Evolutionary conservation across 1,140 invertebrate genomes (phyloP), one percentile per base, ranked within the genome.

Genomic region (Orchesella cincta): DNA sequence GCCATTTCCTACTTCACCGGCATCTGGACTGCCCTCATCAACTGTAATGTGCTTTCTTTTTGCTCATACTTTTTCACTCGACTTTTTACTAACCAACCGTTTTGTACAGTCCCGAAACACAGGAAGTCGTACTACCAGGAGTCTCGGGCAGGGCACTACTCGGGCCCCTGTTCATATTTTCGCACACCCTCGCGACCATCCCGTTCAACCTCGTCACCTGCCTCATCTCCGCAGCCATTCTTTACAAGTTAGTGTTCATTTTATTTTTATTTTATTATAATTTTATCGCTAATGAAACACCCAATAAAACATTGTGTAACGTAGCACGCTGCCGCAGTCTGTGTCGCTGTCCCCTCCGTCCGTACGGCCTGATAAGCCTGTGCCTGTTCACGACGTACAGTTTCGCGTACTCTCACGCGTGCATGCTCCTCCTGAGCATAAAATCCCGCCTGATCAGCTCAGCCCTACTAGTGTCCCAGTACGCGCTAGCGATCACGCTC

Each of bases 51-150:
- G 54, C 26, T 46, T 46, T 46, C 39, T 20, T 46, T 46, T 46
- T 20, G 20, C 39, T 12, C 8, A 12, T 46, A 12, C 8, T 8
- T 46, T 12, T 8, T 46, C 8, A 46, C 39, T 46, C 39, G 20
- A 46, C 20, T 8, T 46, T 46, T 46, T 46, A 8, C 8, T 12
- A 46, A 12, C 8, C 39, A 46, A 57, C n/a, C 54, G 8, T 54
- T 54, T 74, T 73, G n/a, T n/a, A 1, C 83, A 95, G 94, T 92
- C 89, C 91, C 92, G 39, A 89, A 89, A 62, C 93, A 93, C 86
- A 87, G 95, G n/a, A 94, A 93, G 35, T 88, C 93, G 31, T 96
- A 95, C 84, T 96, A 95, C 78, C 93, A 96, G 85, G 95, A 97
- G 83, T 91, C 92, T 16, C 89, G 94, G 73, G 93, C 95, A 83